Conservation (phyloP, 2,888 invertebrate genomes). For the Norana najaformis region DNA sequence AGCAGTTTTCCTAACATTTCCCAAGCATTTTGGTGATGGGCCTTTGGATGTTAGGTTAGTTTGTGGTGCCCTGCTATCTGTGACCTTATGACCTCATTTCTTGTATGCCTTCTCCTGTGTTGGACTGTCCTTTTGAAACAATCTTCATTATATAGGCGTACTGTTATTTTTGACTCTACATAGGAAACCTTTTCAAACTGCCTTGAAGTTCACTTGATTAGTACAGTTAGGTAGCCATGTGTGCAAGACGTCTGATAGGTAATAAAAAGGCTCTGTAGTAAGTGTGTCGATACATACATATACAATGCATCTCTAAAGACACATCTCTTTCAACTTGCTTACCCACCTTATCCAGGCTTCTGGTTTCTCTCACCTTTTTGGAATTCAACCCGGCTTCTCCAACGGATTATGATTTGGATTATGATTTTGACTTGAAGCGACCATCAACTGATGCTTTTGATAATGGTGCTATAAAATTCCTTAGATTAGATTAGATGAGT, state of each 20-base stretch:
- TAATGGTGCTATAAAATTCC: too few relatives aligned
- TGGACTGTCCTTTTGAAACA: not conserved
- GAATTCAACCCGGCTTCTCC: too few relatives aligned
- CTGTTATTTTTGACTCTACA: not conserved
- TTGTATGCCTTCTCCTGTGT: slow-evolving; percentile 1
- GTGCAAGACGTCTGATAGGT: not conserved
- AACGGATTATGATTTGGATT: too few relatives aligned
- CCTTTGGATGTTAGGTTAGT: not conserved
- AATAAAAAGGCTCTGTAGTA: too few relatives aligned
- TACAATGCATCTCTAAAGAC: not conserved
- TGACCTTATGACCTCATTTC: not conserved
- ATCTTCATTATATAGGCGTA: not conserved
- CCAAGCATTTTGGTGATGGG: not conserved
- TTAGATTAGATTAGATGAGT: too few relatives aligned
- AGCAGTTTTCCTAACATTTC: not conserved
- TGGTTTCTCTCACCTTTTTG: too few relatives aligned
- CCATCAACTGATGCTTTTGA: too few relatives aligned
- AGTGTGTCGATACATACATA: too few relatives aligned
- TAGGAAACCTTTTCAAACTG: not conserved
- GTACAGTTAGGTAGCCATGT: not conserved
- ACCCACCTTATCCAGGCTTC: too few relatives aligned
- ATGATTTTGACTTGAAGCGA: too few relatives aligned
- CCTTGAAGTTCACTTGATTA: not conserved
- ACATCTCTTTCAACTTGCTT: too few relatives aligned
- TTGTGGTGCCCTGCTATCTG: not conserved